Base-by-base conservation (phyloP, 92 coral and sea anemone species). In the Isaurus tuberculatus region DNA sequence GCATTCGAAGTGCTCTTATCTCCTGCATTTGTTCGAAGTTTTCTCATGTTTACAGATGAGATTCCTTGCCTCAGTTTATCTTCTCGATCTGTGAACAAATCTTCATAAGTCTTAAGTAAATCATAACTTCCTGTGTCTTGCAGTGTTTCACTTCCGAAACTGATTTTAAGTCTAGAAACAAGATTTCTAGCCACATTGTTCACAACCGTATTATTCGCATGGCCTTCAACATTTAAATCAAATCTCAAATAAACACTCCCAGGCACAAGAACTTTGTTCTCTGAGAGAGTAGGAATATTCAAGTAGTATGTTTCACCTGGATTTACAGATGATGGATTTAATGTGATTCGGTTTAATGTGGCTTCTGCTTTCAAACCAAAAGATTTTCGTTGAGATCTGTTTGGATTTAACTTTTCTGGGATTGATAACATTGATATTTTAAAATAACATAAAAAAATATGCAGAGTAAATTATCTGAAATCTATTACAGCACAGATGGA, bases 281-380 rank as follows among this genome's bases (percentile, higher is more conserved):
- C 79, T 8, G 79, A 5, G 4, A 87, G 83, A 25, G 40, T 27
- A 26, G 90, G 90, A 0, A 87, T 87, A 44, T 81, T 33, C 1
- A 87, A 11, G 65, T 87, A 87, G 0, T 83, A 84, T 3, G 88
- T 87, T 23, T 87, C 91, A 0, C 89, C 92, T 0, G 92, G 89
- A 53, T 32, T 88, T 11, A 88, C 91, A 1, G 91, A 84, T 3
- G 88, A 84, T 0, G 91, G 91, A 51, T 84, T 73, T 9, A 42
- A 25, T 40, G 46, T 40, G 10, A 40, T 40, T 40, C 46, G 46
- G 10, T 40, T 40, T 10, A 40, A 10, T 10, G 46, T 4, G 5
- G 46, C 4, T 40, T 40, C 46, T 10, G 46, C 46, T 40, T 40
- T 40, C 46, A 40, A 27, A 7, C 73, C 57, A 10, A 40, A 40